Base-by-base conservation (phyloP, 2,888 invertebrate genomes). In the Cancer borealis region DNA sequence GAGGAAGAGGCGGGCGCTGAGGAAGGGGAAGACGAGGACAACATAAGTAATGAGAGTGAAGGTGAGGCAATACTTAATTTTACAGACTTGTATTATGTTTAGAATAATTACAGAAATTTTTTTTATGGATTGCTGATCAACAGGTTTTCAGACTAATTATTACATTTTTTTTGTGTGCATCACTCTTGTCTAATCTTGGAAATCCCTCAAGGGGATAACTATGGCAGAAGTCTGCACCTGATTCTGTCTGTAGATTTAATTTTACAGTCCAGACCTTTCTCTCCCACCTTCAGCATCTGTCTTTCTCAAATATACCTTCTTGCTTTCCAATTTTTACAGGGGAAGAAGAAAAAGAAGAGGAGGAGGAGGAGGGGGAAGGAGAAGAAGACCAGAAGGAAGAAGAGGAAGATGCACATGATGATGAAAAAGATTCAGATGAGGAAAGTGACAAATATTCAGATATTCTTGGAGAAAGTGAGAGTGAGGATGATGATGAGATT, bases 361-460 rank as follows among this genome's bases (percentile, higher is more conserved):
- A 60, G 60, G 60, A 60, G 88, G 92, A 46, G 14, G 26, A 73
- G 26, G n/a, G 26, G n/a, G 73, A n/a, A 96, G 96, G 96, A 96
- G 96, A 94, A 94, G 39, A 96, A 88, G 95, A 95, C 1, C 95
- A 95, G 21, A 30, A 73, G 0, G 73, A 89, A 8, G 54, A 47
- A 26, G 39, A 49, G 96, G 96, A 49, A 95, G 97, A 97, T 95
- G 97, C 95, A 47, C 96, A 96, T 79, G 96, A 97, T 96, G 97
- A 97, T 96, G 98, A 98, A 96, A 97, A 97, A 96, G 96, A 97
- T 12, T 95, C 93, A 14, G 95, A 95, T 92, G 92, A 92, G 47
- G 94, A 95, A 91, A 92, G 84, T 91, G 96, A 95, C 45, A 87
- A 93, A 46, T 94, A 93, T 93, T 95, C 95, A 12, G 95, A 95